Percentiles rank a stretch among this genome's conserved stretches.
phyloP scores from a whole-genome alignment of 2,113 vertebrate genomes.

The Alaudala cheleensis region DNA sequence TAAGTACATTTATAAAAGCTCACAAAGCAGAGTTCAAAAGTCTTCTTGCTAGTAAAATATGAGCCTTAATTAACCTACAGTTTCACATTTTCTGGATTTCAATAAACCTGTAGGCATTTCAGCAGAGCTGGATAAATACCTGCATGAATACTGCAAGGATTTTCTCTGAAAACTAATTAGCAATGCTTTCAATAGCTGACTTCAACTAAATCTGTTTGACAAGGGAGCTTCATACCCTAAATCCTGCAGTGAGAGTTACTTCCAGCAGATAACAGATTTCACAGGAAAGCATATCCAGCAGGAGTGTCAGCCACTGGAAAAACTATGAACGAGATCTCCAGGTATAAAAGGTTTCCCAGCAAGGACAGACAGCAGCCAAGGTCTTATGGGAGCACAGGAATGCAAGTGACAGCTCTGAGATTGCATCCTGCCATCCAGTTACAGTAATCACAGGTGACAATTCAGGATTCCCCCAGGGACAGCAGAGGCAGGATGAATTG shows the following conservation, averaged over 20 bases:
- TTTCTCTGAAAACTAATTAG: constrained; percentile 69
- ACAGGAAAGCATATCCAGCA: background rate
- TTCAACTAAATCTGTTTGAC: constrained; percentile 44
- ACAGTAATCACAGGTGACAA: background rate
- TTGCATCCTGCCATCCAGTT: background rate
- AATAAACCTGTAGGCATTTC: constrained; percentile 65
- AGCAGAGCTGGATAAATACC: constrained; percentile 69
- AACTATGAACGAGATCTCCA: background rate
- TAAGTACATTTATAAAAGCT: constrained; percentile 66
- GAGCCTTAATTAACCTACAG: constrained; percentile 69
- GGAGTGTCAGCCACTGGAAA: background rate
- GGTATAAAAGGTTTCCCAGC: background rate
- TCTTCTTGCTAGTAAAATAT: constrained; percentile 55
- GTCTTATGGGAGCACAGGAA: background rate
- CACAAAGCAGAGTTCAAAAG: constrained; percentile 66
- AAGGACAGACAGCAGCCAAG: background rate
- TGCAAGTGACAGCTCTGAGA: background rate
- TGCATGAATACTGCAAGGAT: constrained; percentile 62
- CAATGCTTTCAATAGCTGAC: constrained; percentile 50
- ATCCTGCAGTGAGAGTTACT: constrained; percentile 24
- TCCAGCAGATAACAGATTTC: constrained; percentile 28
- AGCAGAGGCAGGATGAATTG: background rate
- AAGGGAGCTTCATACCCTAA: constrained; percentile 41
- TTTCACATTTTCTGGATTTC: constrained; percentile 69
- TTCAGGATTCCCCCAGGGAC: background rate